Evolutionary conservation across 2,797 vertebrate genomes (phyloP).

Genomic region (Carapus acus): DNA sequence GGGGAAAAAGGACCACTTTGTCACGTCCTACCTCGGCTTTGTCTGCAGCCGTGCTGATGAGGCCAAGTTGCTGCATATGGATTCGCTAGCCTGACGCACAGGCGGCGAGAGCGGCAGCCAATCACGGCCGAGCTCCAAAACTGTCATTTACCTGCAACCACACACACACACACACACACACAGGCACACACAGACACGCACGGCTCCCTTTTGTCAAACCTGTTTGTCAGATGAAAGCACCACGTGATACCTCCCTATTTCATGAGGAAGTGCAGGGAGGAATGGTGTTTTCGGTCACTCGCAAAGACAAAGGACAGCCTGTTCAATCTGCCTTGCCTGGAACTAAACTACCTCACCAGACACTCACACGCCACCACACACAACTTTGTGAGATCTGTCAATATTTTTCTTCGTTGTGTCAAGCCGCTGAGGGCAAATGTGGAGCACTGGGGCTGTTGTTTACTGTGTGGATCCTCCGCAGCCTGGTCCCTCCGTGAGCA

Average conservation of each 20-base stretch:
- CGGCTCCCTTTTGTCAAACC: constrained; percentile 41
- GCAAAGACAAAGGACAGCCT: constrained; percentile 53
- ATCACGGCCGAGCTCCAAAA: constrained; percentile 23
- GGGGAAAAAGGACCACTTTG: constrained; percentile 59
- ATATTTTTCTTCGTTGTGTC: constrained; percentile 1
- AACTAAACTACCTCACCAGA: constrained; percentile 35
- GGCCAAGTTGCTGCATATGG: constrained; percentile 45
- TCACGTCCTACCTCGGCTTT: constrained; percentile 61
- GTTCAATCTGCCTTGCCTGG: constrained; percentile 40
- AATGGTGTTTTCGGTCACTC: constrained; percentile 29
- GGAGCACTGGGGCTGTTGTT: constrained; percentile 8
- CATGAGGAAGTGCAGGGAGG: constrained; percentile 25
- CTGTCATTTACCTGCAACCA: background rate
- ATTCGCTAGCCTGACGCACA: constrained; percentile 47
- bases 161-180: constrained; percentile 2
- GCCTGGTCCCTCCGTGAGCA: constrained; percentile 11
- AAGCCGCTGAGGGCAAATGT: constrained; percentile 22
- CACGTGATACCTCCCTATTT: constrained; percentile 17
- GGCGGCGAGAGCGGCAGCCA: constrained; percentile 30
- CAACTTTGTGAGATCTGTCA: constrained; percentile 28
- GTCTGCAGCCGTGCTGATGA: constrained; percentile 37
- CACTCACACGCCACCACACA: constrained; percentile 15
- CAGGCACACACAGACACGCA: background rate
- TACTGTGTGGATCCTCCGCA: constrained; percentile 17
- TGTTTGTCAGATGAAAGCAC: constrained; percentile 31